Percentiles rank a stretch among this genome's conserved stretches.
These are phyloP conservation scores for Sternotherus odoratus DNA, from an alignment of 2,797 vertebrate genomes.

Conservation along the genomic window DNA sequence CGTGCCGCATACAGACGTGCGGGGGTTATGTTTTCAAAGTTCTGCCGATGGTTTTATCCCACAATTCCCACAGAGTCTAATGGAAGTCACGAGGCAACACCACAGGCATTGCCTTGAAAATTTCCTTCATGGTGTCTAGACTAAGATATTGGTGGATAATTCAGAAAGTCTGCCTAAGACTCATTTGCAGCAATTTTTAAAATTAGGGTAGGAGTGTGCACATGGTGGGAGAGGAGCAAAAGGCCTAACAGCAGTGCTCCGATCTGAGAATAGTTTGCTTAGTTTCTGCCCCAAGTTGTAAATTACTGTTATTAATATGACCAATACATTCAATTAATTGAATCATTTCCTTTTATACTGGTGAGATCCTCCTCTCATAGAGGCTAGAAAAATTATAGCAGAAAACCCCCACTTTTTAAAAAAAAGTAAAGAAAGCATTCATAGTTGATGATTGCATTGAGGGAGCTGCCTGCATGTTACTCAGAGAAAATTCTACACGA, in stretches of 20 bases:
- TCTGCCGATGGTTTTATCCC: background rate
- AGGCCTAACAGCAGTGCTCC: background rate
- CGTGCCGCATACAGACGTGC: background rate
- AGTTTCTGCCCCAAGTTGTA: slow-evolving; percentile 4
- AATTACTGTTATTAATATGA: background rate
- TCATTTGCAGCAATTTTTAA: background rate
- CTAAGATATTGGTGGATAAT: background rate
- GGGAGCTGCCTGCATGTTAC: rapidly evolving
- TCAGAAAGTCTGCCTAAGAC: background rate
- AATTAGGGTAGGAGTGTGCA: background rate
- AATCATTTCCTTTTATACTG: background rate
- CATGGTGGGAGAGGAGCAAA: background rate
- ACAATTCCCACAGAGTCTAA: background rate
- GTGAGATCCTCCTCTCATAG: background rate
- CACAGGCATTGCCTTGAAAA: background rate
- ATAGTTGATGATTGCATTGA: background rate
- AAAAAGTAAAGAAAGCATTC: background rate
- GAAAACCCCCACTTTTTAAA: background rate
- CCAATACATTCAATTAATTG: slow-evolving; percentile 5
- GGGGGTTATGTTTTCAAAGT: background rate
- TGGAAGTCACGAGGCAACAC: background rate
- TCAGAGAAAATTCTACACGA: background rate
- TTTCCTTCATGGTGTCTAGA: background rate
- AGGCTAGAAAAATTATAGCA: background rate
- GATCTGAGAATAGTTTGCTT: background rate